Evolutionary conservation across 53 echinoderm and acorn worm species (phyloP).

Genomic region (Actinopyga echinites): DNA sequence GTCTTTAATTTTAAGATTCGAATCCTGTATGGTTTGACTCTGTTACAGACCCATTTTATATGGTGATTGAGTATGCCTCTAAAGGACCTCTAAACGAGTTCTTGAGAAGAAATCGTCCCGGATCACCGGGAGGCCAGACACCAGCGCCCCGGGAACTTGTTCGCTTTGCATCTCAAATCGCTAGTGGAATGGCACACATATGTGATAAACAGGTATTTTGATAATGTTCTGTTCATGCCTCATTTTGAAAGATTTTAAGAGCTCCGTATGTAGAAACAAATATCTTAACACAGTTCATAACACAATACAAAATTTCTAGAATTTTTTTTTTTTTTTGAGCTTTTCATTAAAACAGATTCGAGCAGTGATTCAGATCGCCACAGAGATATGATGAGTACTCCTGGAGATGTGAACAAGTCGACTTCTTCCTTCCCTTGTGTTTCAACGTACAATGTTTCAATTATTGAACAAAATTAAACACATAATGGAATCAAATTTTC

Average conservation of each 20-base stretch:
- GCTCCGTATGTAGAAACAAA: neutral
- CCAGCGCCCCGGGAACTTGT: conserved; percentile 64
- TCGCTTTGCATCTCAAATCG: conserved; percentile 67
- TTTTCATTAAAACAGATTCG: no score
- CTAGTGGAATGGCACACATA: conserved; percentile 77
- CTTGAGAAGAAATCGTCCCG: conserved; percentile 64
- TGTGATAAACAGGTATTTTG: conserved; percentile 42
- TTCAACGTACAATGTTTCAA: no score
- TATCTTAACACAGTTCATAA: no score
- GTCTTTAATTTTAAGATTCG: neutral
- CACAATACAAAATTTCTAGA: no score
- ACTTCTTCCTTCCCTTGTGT: no score
- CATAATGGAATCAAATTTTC: no score
- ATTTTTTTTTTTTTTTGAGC: no score
- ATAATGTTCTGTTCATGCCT: neutral
- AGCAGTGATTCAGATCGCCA: no score
- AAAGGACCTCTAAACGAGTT: conserved; percentile 69
- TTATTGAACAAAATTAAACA: no score
- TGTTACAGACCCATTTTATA: conserved; percentile 70
- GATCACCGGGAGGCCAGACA: conserved; percentile 51
- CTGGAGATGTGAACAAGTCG: no score
- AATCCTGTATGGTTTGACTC: neutral
- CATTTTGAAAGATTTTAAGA: neutral
- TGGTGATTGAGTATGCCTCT: conserved; percentile 77
- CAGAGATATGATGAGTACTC: no score